Conservation (phyloP, 2,113 vertebrate genomes). For the Cyprinodon brontotheroides region DNA sequence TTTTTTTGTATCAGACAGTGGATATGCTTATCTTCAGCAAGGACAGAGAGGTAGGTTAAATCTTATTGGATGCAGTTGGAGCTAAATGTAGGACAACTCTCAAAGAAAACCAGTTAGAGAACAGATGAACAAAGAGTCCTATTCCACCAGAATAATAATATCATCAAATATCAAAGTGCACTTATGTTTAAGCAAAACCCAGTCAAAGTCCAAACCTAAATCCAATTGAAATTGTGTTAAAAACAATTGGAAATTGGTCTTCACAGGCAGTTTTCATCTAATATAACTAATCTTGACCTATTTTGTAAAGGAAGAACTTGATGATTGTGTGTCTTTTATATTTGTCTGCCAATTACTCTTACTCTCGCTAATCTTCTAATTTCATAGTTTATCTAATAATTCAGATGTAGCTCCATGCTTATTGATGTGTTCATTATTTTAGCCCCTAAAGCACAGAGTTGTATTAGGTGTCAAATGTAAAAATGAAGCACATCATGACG, state of each 20-base stretch:
- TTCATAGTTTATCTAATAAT: neutral
- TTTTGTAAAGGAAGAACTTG: too few relatives aligned
- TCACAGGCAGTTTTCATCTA: too few relatives aligned
- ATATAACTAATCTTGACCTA: too few relatives aligned
- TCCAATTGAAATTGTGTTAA: neutral
- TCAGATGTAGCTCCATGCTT: neutral
- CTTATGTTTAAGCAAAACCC: neutral
- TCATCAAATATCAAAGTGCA: neutral
- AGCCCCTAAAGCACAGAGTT: neutral
- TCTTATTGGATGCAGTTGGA: neutral
- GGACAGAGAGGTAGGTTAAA: neutral
- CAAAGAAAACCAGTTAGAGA: too few relatives aligned
- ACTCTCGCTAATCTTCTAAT: neutral
- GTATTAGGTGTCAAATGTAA: neutral
- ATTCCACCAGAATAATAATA: too few relatives aligned
- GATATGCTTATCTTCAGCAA: neutral
- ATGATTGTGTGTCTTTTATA: too few relatives aligned
- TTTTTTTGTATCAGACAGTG: too few relatives aligned
- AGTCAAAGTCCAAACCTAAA: neutral
- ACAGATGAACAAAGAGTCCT: too few relatives aligned
- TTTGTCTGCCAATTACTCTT: neutral
- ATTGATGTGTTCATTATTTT: neutral
- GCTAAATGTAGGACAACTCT: neutral
- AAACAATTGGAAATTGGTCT: neutral
- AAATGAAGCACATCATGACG: neutral